Conservation (phyloP, 2,888 invertebrate genomes). For the Saturnia pavonia region DNA sequence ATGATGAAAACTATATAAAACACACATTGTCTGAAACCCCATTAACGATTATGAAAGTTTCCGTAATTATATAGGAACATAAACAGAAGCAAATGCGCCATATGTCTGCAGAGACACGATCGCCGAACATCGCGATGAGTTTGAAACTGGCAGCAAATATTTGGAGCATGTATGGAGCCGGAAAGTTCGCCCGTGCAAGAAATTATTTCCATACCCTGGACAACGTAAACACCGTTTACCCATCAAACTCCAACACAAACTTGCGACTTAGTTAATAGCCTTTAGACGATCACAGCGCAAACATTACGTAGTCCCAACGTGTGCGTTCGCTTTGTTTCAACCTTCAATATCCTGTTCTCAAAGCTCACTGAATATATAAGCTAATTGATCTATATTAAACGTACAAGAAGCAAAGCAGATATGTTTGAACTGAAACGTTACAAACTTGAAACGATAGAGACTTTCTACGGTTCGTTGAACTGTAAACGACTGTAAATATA, state of each 20-base stretch:
- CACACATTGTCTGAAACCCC: background rate
- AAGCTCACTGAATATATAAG: constrained; percentile 18
- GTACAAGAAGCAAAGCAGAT: constrained; percentile 21
- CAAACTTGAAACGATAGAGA: constrained; percentile 21
- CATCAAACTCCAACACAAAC: constrained; percentile 75
- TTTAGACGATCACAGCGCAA: constrained; percentile 63
- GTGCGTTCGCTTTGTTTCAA: constrained; percentile 51
- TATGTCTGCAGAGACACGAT: constrained; percentile 64
- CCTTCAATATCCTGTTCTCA: constrained; percentile 29
- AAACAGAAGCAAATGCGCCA: constrained; percentile 55
- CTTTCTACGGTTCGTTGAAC: constrained; percentile 22
- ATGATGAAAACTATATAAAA: background rate
- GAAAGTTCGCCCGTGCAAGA: constrained; percentile 71
- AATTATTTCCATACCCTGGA: constrained; percentile 75
- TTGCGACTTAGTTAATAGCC: constrained; percentile 75
- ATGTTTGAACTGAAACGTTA: constrained; percentile 18
- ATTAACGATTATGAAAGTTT: constrained; percentile 34
- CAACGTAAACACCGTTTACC: constrained; percentile 70
- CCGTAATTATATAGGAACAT: constrained; percentile 49
- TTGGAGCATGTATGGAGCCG: constrained; percentile 66
- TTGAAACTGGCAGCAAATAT: constrained; percentile 70
- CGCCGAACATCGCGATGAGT: constrained; percentile 57
- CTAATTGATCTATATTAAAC: constrained; percentile 23
- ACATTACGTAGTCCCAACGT: constrained; percentile 48
- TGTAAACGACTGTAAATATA: constrained; percentile 23